phyloP scores from a whole-genome alignment of 2,888 invertebrate genomes.

The Fragum fragum region DNA sequence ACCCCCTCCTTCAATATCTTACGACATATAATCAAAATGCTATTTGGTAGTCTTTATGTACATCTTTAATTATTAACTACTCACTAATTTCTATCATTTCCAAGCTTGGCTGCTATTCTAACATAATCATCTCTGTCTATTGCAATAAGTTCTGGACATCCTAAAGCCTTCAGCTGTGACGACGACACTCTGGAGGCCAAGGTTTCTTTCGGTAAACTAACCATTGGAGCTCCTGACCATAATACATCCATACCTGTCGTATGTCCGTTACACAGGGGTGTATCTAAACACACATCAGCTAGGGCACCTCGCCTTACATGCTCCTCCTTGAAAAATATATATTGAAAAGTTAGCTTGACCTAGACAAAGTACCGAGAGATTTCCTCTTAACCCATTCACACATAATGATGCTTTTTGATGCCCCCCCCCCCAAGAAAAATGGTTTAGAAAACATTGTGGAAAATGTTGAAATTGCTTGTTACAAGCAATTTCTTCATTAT shows the following conservation, averaged over 20 bases:
- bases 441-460: no score
- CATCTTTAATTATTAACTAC: no score
- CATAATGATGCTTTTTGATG: no score
- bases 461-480: no score
- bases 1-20: no score
- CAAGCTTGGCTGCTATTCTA: slow-evolving; percentile 96
- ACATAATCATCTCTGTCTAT: slow-evolving; percentile 95
- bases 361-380: no score
- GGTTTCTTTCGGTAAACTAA: slow-evolving; percentile 94
- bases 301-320: slow-evolving; percentile 99
- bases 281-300: slow-evolving; percentile 99
- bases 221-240: slow-evolving; percentile 99
- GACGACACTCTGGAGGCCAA: slow-evolving; percentile 96
- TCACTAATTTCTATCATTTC: slow-evolving; percentile 96
- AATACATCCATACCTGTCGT: slow-evolving; percentile 99
- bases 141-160: slow-evolving; percentile 97
- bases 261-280: slow-evolving; percentile 99
- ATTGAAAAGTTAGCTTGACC: no score
- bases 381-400: no score
- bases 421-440: no score
- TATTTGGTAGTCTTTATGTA: no score
- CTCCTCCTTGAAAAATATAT: slow-evolving; percentile 92
- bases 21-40: no score
- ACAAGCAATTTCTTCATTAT: no score
- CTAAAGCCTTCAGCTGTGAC: slow-evolving; percentile 96